Base-by-base conservation (phyloP, 2,797 vertebrate species). In the Dallia pectoralis region DNA sequence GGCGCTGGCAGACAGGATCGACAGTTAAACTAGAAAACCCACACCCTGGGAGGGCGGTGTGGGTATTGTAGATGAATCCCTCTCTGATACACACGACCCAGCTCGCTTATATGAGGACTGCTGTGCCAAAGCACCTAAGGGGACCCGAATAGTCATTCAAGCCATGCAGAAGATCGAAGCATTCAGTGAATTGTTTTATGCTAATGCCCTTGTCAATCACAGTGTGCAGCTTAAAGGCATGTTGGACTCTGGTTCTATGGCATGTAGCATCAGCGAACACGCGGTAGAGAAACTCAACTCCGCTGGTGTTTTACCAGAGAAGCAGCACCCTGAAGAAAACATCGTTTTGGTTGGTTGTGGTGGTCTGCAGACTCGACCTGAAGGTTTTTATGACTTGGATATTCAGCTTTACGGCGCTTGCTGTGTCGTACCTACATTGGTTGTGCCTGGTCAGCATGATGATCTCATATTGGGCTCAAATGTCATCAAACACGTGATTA, bases 171-270 rank as follows among this genome's bases (percentile, higher is more conserved):
- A n/a, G n/a, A n/a, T n/a, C n/a, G n/a, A n/a, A n/a, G n/a, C 69
- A 0, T 77, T 67, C 30, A 25, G 69, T 22, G 53, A 81, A 12
- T 47, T 86, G 16, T 87, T 87, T 11, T 76, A 85, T 44, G 36
- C 74, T 0, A 16, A 77, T 1, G 81, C 85, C 0, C 59, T 0
- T 1, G 27, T 85, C 0, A 84, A 78, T 47, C 72, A 69, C n/a
- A 22, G 0, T 2, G 44, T 62, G 0, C 64, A 81, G 0, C 0
- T 83, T 0, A 29, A 65, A 1, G 79, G 78, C 0, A 77, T 84
- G 81, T 27, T 87, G 1, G 77, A 83, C 32, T 77, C 80, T 7
- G 73, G 82, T 2, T 83, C 77, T 1, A 83, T 87, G 80, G 80
- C 81, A 0, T 85, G 82, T 3, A 88, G 77, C 1, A 19, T 84